Evolutionary conservation across 2,888 invertebrate species (phyloP).

Genomic region (Callyntrura guangdongensis): DNA sequence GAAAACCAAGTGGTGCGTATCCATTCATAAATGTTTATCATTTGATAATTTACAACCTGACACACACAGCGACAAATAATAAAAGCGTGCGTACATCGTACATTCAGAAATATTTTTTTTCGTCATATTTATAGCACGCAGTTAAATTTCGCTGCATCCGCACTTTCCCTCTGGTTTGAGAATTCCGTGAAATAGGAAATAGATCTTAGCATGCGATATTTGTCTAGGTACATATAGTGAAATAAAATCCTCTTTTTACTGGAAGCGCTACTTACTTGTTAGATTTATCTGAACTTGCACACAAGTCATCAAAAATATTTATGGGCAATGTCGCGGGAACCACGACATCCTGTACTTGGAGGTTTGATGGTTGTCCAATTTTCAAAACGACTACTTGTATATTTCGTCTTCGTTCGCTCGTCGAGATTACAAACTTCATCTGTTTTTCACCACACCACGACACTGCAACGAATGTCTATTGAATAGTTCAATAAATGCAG

Average conservation of each 20-base stretch:
- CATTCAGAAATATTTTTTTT: slow-evolving; percentile 1
- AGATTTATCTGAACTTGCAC: neutral
- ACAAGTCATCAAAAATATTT: neutral
- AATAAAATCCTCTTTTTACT: too few relatives aligned
- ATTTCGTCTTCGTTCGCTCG: neutral
- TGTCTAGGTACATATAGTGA: neutral
- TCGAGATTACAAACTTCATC: neutral
- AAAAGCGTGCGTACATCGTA: slow-evolving; percentile 8
- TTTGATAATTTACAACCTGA: slow-evolving; percentile 49
- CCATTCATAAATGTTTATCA: slow-evolving; percentile 60
- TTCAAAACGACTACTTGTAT: neutral
- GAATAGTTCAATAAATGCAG: neutral
- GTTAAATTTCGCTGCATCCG: slow-evolving; percentile 11
- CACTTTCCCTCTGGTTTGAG: neutral
- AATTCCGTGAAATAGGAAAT: neutral
- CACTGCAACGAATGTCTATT: neutral
- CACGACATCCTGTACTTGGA: neutral
- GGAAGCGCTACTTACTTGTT: neutral
- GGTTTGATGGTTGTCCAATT: too few relatives aligned
- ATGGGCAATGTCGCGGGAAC: neutral
- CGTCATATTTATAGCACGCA: slow-evolving; percentile 37
- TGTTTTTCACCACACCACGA: neutral
- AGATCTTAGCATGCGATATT: neutral
- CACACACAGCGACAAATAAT: slow-evolving; percentile 25
- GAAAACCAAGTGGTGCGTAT: slow-evolving; percentile 46